Conservation (phyloP, 1,140 invertebrate species). For the Coenobita brevimanus region DNA sequence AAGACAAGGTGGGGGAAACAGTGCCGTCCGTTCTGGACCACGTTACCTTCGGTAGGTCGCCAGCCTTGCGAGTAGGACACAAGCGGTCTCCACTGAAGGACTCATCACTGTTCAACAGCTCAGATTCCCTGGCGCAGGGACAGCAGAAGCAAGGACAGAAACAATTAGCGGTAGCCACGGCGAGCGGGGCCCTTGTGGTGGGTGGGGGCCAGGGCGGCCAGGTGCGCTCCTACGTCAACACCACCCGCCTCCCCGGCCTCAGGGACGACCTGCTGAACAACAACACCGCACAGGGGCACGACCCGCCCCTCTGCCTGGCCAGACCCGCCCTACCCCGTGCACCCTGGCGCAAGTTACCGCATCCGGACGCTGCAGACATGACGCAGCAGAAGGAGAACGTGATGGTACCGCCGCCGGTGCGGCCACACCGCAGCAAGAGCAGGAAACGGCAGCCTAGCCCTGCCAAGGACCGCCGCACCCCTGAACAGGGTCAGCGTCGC, state of each 20-base stretch:
- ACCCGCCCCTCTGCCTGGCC: slow-evolving; percentile 58
- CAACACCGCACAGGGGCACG: slow-evolving; percentile 33
- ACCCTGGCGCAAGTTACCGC: slow-evolving; percentile 61
- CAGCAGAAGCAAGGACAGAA: slow-evolving; percentile 26
- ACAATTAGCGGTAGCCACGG: slow-evolving; percentile 62
- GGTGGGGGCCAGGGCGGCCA: slow-evolving; percentile 51
- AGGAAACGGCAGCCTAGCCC: slow-evolving; percentile 33
- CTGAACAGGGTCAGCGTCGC: slow-evolving; percentile 4
- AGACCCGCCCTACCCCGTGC: slow-evolving; percentile 36
- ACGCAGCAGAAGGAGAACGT: slow-evolving; percentile 66
- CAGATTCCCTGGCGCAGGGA: slow-evolving; percentile 14
- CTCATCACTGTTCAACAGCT: slow-evolving; percentile 57
- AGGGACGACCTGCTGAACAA: slow-evolving; percentile 67
- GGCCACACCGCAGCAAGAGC: slow-evolving; percentile 62
- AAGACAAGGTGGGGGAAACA: slow-evolving; percentile 65
- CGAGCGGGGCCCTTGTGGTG: slow-evolving; percentile 57
- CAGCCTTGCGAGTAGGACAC: background rate
- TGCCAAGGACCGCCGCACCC: slow-evolving; percentile 17
- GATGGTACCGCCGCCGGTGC: slow-evolving; percentile 49
- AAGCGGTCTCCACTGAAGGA: slow-evolving; percentile 56
- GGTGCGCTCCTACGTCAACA: slow-evolving; percentile 57
- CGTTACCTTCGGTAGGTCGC: slow-evolving; percentile 60
- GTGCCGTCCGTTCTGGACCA: slow-evolving; percentile 54
- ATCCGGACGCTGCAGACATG: slow-evolving; percentile 49
- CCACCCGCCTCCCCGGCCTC: slow-evolving; percentile 50